Conservation (phyloP, 1,140 invertebrate species). For the Agrilus planipennis region DNA sequence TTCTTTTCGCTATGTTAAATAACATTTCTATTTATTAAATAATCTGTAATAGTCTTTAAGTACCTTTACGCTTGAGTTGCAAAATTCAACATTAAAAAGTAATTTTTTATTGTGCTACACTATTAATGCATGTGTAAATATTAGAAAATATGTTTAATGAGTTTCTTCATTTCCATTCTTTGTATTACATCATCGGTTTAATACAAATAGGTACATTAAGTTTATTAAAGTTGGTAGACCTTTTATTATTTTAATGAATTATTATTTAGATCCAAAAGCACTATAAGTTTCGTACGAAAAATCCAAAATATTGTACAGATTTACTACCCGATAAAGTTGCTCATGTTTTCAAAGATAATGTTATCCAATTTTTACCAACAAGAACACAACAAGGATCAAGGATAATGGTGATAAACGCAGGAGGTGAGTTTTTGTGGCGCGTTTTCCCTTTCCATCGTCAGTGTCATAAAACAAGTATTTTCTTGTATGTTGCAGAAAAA, state of each 20-base stretch:
- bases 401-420: conserved; percentile 42
- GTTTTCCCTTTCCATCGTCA: not conserved
- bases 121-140: no score
- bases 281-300: conserved; percentile 42
- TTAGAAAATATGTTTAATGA: not conserved
- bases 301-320: conserved; percentile 40
- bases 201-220: no score
- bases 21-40: no score
- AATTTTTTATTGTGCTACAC: not conserved
- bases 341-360: conserved; percentile 38
- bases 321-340: conserved; percentile 38
- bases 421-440: conserved; percentile 35
- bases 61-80: no score
- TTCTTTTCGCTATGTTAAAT: no score
- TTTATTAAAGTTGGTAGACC: no score
- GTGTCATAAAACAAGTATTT: not conserved
- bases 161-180: no score
- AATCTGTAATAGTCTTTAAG: no score
- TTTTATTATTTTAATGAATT: no score
- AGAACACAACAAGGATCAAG: conserved; percentile 41
- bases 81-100: no score
- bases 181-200: no score
- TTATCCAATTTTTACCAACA: conserved; percentile 44
- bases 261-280: conserved; percentile 46
- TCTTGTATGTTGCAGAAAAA: conserved; percentile 34